Conservation (phyloP, 1,140 invertebrate genomes). For the Ips nitidus region DNA sequence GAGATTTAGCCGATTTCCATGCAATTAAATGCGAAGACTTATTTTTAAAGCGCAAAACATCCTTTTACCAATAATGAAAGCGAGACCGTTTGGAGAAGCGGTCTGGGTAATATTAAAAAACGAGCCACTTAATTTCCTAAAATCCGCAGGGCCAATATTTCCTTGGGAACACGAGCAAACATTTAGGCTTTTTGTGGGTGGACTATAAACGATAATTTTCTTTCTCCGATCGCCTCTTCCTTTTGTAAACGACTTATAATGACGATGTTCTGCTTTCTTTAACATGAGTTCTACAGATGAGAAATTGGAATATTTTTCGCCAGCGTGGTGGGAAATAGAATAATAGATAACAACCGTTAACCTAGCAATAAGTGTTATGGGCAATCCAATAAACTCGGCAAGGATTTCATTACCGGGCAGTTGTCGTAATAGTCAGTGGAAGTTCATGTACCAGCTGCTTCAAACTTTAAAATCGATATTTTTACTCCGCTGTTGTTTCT, state of each 20-base stretch:
- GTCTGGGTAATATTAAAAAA: conserved; percentile 1
- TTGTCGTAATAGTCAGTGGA: not conserved
- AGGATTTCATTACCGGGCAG: not conserved
- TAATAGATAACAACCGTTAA: not conserved
- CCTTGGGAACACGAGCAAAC: not conserved
- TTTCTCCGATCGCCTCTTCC: not conserved
- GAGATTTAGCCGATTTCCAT: too few relatives aligned
- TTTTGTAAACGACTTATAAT: too few relatives aligned
- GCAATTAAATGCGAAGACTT: too few relatives aligned
- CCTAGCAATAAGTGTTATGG: not conserved
- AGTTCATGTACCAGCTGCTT: not conserved
- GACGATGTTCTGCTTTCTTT: too few relatives aligned
- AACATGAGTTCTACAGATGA: too few relatives aligned
- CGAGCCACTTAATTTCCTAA: conserved; percentile 3
- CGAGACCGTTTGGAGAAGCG: not conserved
- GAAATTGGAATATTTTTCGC: too few relatives aligned
- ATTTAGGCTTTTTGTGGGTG: not conserved
- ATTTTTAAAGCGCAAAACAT: too few relatives aligned
- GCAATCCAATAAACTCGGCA: not conserved
- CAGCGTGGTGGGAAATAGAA: not conserved
- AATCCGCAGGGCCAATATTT: not conserved
- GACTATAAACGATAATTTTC: not conserved
- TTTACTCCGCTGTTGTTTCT: too few relatives aligned
- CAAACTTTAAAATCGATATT: conserved; percentile 7
- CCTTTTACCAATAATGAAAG: not conserved